Evolutionary conservation across 2,888 invertebrate genomes (phyloP), one percentile per base, ranked within the genome.

Genomic region (Dendrolimus houi): DNA sequence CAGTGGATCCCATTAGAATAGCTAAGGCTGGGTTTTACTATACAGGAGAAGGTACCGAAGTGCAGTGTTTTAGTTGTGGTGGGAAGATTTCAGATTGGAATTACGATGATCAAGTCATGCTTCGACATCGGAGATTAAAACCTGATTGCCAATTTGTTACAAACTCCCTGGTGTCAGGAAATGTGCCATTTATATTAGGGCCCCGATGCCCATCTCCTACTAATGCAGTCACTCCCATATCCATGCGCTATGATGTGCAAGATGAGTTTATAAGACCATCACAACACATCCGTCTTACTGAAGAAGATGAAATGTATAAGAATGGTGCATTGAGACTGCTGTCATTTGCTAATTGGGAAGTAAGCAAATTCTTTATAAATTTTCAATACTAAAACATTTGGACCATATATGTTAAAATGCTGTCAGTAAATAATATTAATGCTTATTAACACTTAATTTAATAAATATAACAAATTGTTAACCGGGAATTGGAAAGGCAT

Each of bases 1-100:
- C 92, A 52, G 93, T 95, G 17, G 92, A 92, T 70, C 89, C 94
- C 10, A 84, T 87, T 59, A 87, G 93, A 64, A 91, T 96, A 68
- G 95, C 96, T 1, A 94, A 93, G 78, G 95, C 94, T 17, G 96
- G 96, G 1, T 96, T 96, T 77, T 96, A 92, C 75, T 95, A 93
- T 61, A 94, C 94, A 6, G 95, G 95, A 9, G 91, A 90, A 65
- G 93, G 92, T 57, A 84, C 93, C 9, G 94, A 94, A 71, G 95
- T 95, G n/a, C 93, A 96, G 78, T 97, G 96, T 77, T 95, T 95
- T 76, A 91, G 94, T 70, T 97, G 96, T 80, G 93, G 93, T 56
- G 87, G 92, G 54, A 93, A 92, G 77, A 94, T 96, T 65, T 92
- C 93, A 0, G 93, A 94, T 66, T 96, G 96, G 96, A 93, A 94